Evolutionary conservation across 2,797 vertebrate genomes (phyloP), one percentile per base, ranked within the genome.

Genomic region (Pelochelys cantorii): DNA sequence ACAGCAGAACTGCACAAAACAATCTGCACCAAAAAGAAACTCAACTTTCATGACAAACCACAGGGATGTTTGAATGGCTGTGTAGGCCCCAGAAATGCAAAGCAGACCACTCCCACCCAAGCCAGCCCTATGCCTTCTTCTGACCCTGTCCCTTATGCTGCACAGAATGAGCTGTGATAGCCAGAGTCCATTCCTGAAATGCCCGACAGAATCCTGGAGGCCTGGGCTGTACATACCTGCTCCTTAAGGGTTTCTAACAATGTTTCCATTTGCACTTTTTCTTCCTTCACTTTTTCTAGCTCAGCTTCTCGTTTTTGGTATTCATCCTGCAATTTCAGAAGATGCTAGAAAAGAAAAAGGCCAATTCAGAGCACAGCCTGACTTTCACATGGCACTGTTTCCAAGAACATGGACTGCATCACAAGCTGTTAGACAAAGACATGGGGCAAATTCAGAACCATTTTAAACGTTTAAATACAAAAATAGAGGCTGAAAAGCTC

Each of bases 241-340:
- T 99, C 99, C 96, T 98, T 99, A 93, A 99, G 98, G 88, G 94
- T 99, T 97, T 99, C 98, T 84, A 99, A 97, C 90, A 99, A 98
- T 5, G 93, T 97, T 94, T 99, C 98, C 90, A 99, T 97, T 96
- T 99, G 98, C 59, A 98, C 97, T 95, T 99, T 99, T 88, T 99
- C 99, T 88, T 99, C 99, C 84, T 97, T 96, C 94, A 98, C 98
- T 97, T 99, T 99, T 97, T 99, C 98, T 86, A 99, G 97, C 94
- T 99, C 99, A 7, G 96, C 97, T 89, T 99, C 99, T 94, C 98
- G 98, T 95, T 98, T 98, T 91, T 99, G 99, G 96, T 99, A 98
- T 79, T 99, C 99, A 5, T 99, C 99, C 87, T 99, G 98, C 93
- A 99, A 98, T 97, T 99, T 99, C 93, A 99, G 96, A 84, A 99